phyloP scores from a whole-genome alignment of 2,113 vertebrate species.

The Oreotrochilus melanogaster region DNA sequence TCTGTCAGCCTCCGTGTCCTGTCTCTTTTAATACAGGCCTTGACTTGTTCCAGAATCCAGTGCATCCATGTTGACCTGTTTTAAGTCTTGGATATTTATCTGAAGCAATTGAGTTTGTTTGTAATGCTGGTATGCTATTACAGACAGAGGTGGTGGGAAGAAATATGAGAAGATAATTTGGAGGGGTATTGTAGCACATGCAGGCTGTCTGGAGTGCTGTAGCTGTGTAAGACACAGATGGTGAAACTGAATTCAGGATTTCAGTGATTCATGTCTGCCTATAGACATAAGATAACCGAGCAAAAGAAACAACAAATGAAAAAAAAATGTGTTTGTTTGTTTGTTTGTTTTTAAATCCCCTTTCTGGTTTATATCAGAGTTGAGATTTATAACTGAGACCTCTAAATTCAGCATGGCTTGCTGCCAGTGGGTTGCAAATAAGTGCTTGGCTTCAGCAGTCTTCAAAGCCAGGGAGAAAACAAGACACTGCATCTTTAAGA shows the following conservation, averaged over 20 bases:
- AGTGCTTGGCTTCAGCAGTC: not conserved
- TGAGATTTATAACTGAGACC: constrained; percentile 4
- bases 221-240: not conserved
- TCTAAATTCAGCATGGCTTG: not conserved
- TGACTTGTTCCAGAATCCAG: not conserved
- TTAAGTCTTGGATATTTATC: not conserved
- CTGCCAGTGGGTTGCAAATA: constrained; percentile 5
- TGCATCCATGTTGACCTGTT: not conserved
- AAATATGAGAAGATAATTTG: not conserved
- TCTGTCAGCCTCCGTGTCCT: not conserved
- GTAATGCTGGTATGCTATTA: not conserved
- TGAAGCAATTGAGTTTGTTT: not conserved
- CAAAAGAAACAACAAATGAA: not conserved
- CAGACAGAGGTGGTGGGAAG: not conserved
- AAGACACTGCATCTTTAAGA: constrained; percentile 67
- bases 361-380: not conserved
- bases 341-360: not conserved
- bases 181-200: not conserved
- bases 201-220: not conserved
- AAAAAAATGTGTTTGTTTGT: not conserved
- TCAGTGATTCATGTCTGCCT: not conserved
- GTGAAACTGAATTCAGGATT: not conserved
- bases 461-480: constrained; percentile 30
- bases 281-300: not conserved
- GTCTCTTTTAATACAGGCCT: not conserved